Evolutionary conservation across 2,888 invertebrate genomes (phyloP), one percentile per base, ranked within the genome.

Genomic region (Argynnis bischoffii): DNA sequence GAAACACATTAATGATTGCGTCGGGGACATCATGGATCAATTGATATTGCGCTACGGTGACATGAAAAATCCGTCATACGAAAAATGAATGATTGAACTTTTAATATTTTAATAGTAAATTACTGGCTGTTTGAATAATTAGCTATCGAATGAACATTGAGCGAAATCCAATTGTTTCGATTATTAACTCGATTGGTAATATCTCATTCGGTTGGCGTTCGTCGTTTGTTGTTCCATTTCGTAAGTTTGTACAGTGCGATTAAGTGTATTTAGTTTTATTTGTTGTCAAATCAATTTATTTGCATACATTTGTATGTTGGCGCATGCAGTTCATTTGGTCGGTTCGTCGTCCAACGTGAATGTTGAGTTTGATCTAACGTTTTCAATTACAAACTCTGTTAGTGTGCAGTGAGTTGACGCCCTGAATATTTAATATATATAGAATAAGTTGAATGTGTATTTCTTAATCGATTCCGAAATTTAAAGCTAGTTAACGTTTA

Each of bases 121-220:
- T 83, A 84, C 77, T 73, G 76, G 72, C 76, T 81, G 81, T 83
- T 85, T 83, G 79, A 82, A 83, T 84, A 86, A 86, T 87, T 85
- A 86, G 82, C 81, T 78, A 79, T 81, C 79, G 83, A 76, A 79
- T 77, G 80, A 72, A 74, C 77, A 73, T 66, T 67, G 76, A 72
- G 66, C 69, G 69, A 76, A 81, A 84, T 81, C 78, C 81, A 83
- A 84, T 86, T 82, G 81, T 81, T 81, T 81, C 84, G 80, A 83
- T 86, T 86, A 82, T 82, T 80, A 81, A 83, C 56, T 57, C 54
- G 41, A 64, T 84, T 84, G 81, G 84, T 85, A 84, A 86, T 86
- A 83, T 83, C 78, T 85, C 83, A 81, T 83, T 82, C 78, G 77
- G 72, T 74, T 77, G 79, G 78, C 78, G 79, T 77, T 76, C 78